Evolutionary conservation across 2,113 vertebrate genomes (phyloP), one percentile per base, ranked within the genome.

Genomic region (Hypanus sabinus): DNA sequence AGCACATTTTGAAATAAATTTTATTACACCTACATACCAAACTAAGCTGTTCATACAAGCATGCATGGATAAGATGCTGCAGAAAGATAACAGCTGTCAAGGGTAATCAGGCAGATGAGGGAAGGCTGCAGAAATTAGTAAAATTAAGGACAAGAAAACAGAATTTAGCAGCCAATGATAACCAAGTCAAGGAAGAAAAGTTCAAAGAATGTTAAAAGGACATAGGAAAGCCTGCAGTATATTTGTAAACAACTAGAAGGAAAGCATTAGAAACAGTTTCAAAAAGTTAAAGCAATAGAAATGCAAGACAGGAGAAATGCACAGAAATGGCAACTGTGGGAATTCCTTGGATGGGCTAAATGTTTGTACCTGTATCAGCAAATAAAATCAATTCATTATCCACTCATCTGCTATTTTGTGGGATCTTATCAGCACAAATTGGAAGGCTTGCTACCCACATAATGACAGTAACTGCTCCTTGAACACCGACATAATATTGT

Each of bases 41-140:
- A 88, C 83, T 88, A 88, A 87, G 83, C 83, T 87, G 55, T 57
- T 87, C 83, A 60, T 55, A 11, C 57, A 87, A 88, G 83, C 57
- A n/a, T 27, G 57, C 83, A 88, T 12, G 60, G 55, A 60, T 60
- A 62, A 62, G 83, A 55, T 88, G 55, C 11, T 88, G 16, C 57
- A n/a, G 38, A 88, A n/a, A 62, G 83, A 60, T n/a, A 62, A 62
- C 83, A 88, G 83, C 55, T 62, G 83, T n/a, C 30, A 24, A 62
- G 57, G 27, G 57, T 60, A 30, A 62, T 62, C 57, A 16, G 57
- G 83, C 83, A 18, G 27, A 55, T 60, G 57, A 88, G 60, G 79
- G 36, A 81, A 81, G 79, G 79, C 38, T 62, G 57, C 57, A 0
- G 27, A n/a, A 62, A 62, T 62, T 88, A 88, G 12, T n/a, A 11